Conservation (phyloP, 2,888 invertebrate species). For the Dysmachus trigonus region DNA sequence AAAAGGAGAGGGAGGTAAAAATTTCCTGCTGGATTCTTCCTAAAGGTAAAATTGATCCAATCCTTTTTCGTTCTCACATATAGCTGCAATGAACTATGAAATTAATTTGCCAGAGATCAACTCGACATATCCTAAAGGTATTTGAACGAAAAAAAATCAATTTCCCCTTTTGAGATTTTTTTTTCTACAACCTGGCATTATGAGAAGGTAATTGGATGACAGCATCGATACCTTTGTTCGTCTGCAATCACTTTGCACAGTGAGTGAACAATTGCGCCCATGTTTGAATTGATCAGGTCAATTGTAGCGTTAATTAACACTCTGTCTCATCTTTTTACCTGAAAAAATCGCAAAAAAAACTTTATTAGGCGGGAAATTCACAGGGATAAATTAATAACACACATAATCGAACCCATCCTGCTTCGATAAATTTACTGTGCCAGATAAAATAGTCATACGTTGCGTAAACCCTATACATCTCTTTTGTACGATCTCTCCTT, state of each 20-base stretch:
- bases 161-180: not conserved
- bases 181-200: not conserved
- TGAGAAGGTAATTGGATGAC: not conserved
- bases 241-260: not conserved
- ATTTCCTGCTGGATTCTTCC: not conserved
- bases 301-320: not conserved
- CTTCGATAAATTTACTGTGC: not conserved
- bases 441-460: too few relatives aligned
- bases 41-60: not conserved
- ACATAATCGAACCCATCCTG: not conserved
- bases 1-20: not conserved
- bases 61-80: not conserved
- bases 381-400: too few relatives aligned
- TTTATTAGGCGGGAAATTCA: not conserved
- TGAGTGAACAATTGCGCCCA: not conserved
- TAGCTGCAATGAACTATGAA: not conserved
- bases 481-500: too few relatives aligned
- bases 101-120: not conserved
- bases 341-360: not conserved
- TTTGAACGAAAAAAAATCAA: not conserved
- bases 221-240: not conserved
- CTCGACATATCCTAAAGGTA: not conserved
- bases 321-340: not conserved
- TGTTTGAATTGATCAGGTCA: not conserved
- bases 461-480: too few relatives aligned